phyloP scores from a whole-genome alignment of 2,888 invertebrate genomes.

The Ametastegia equiseti region DNA sequence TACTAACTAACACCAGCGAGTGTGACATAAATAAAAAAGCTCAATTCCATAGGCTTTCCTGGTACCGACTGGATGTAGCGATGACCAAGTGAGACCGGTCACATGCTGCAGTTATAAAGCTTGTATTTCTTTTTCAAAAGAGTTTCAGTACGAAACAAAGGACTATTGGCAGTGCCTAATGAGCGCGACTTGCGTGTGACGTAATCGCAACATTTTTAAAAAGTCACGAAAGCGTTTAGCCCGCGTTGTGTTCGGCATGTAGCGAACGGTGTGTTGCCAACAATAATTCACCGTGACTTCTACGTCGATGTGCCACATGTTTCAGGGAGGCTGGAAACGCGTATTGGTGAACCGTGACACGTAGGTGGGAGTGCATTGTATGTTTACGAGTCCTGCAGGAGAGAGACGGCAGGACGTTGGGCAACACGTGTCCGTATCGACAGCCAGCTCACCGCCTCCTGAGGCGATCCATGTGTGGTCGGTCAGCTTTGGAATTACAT shows the following conservation, averaged over 20 bases:
- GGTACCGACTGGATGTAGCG: conserved; percentile 52
- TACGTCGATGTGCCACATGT: conserved; percentile 33
- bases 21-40: not conserved
- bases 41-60: not conserved
- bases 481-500: conserved; percentile 49
- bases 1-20: not conserved
- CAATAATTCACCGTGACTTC: conserved; percentile 68
- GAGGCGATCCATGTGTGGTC: conserved; percentile 69
- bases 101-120: not conserved
- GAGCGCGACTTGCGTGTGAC: conserved; percentile 65
- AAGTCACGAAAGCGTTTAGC: conserved; percentile 71
- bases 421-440: conserved; percentile 71
- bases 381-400: conserved; percentile 65
- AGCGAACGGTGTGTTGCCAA: conserved; percentile 64
- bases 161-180: conserved; percentile 60
- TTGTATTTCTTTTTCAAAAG: not conserved
- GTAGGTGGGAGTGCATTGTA: conserved; percentile 64
- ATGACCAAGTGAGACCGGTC: conserved; percentile 55
- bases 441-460: conserved; percentile 65
- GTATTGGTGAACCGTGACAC: conserved; percentile 35
- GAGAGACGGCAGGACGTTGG: conserved; percentile 59
- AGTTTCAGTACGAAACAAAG: conserved; percentile 62
- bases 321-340: not conserved
- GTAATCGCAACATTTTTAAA: conserved; percentile 72
- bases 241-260: conserved; percentile 55